Evolutionary conservation across 2,113 vertebrate genomes (phyloP).

Genomic region (Leucopsar rothschildi): DNA sequence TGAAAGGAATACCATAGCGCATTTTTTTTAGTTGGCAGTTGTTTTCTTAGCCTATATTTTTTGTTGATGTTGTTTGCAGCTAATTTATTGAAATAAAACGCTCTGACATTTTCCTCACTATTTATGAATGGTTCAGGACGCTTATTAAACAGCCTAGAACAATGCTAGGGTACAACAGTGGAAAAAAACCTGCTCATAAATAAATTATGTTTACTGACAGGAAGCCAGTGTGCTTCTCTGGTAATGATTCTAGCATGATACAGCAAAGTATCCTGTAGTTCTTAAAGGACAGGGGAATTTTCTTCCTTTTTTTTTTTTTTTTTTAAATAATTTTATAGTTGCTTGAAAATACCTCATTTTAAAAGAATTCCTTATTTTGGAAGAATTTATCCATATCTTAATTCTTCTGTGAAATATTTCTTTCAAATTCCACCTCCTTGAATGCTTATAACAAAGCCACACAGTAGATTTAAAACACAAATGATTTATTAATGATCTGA

Average conservation of each 20-base stretch:
- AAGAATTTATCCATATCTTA: background rate
- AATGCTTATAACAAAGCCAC: background rate
- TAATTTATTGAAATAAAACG: background rate
- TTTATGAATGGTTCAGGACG: background rate
- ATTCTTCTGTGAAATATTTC: background rate
- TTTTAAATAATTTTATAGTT: background rate
- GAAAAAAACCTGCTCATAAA: background rate
- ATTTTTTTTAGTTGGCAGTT: background rate
- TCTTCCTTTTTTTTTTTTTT: background rate
- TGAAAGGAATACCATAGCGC: accelerated
- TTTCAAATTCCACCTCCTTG: background rate
- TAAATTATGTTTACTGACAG: background rate
- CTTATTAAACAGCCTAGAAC: background rate
- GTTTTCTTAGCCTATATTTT: background rate
- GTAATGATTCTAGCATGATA: background rate
- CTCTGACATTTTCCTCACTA: background rate
- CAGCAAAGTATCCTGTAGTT: background rate
- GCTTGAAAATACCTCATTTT: background rate
- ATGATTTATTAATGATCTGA: background rate
- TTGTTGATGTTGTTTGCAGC: background rate
- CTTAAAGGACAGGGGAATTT: background rate
- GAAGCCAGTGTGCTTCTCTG: background rate
- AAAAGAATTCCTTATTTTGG: background rate
- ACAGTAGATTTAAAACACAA: background rate
- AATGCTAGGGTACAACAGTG: background rate